Evolutionary conservation across 2,113 vertebrate species (phyloP).

Genomic region (Suricata suricatta): DNA sequence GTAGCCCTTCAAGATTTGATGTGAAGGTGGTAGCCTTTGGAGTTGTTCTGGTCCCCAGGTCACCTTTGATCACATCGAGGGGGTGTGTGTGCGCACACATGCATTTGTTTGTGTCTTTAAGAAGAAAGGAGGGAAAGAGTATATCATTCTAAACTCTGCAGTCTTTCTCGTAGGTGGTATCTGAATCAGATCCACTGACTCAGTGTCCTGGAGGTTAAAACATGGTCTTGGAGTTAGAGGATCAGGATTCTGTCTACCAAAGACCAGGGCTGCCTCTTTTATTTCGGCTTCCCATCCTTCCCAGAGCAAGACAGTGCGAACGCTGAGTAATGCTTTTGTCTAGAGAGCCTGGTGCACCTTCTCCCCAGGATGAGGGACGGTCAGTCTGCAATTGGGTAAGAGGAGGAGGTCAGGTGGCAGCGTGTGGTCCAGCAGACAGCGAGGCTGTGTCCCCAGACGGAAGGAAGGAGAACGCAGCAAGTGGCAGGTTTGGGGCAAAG

Average conservation of each 20-base stretch:
- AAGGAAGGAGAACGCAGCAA: background rate
- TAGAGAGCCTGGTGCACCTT: background rate
- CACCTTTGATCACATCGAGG: background rate
- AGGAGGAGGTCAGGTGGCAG: background rate
- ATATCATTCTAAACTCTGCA: background rate
- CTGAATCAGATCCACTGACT: background rate
- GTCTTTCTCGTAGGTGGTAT: background rate
- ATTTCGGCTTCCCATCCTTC: background rate
- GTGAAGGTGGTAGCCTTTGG: background rate
- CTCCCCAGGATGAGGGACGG: background rate
- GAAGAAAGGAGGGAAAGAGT: background rate
- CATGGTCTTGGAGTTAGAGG: background rate
- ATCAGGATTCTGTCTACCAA: background rate
- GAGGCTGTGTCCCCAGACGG: background rate
- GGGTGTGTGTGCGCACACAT: background rate
- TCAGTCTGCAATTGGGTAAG: background rate
- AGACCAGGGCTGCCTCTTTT: background rate
- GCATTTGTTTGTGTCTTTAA: background rate
- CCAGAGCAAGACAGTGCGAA: rapidly evolving
- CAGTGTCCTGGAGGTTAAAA: background rate
- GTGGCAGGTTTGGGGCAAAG: background rate
- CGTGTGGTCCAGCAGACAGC: background rate
- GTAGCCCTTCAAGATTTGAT: background rate
- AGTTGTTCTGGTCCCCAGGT: background rate
- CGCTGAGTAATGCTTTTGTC: background rate